phyloP scores from a whole-genome alignment of 2,113 vertebrate species.

The Eolophus roseicapilla region DNA sequence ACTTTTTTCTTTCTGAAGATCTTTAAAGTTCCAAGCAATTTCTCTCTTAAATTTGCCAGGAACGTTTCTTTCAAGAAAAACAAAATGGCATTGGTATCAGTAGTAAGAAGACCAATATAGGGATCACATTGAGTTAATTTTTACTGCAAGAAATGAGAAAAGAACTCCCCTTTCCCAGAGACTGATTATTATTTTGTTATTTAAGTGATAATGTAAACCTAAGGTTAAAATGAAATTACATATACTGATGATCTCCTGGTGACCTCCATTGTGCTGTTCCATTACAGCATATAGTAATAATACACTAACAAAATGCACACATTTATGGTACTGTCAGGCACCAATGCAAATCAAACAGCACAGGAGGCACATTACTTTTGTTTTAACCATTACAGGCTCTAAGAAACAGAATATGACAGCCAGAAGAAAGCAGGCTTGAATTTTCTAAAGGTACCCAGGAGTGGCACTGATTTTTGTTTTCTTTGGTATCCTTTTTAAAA shows the following conservation, averaged over 20 bases:
- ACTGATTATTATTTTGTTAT: conserved; percentile 64
- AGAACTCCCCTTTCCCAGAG: background rate
- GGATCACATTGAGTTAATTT: conserved; percentile 31
- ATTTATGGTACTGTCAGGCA: conserved; percentile 1
- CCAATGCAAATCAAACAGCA: background rate
- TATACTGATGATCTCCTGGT: conserved; percentile 41
- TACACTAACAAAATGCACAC: conserved; percentile 25
- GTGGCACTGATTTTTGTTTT: conserved; percentile 5
- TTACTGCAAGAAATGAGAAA: conserved; percentile 11
- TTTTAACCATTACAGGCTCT: conserved; percentile 50
- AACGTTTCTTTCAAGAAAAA: background rate
- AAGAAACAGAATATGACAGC: conserved; percentile 57
- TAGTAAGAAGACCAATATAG: background rate
- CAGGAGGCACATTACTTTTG: conserved; percentile 32
- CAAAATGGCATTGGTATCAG: background rate
- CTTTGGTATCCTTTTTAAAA: conserved; percentile 13
- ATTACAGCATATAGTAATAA: conserved; percentile 46
- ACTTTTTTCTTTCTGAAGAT: background rate
- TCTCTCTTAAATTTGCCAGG: background rate
- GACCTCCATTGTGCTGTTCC: conserved; percentile 34
- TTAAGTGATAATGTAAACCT: conserved; percentile 68
- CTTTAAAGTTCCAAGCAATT: background rate
- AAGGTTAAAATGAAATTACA: conserved; percentile 64
- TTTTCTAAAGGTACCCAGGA: conserved; percentile 28
- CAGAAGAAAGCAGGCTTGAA: background rate